Evolutionary conservation across 2,888 invertebrate species (phyloP), one percentile per base, ranked within the genome.

Genomic region (Conistra vaccinii): DNA sequence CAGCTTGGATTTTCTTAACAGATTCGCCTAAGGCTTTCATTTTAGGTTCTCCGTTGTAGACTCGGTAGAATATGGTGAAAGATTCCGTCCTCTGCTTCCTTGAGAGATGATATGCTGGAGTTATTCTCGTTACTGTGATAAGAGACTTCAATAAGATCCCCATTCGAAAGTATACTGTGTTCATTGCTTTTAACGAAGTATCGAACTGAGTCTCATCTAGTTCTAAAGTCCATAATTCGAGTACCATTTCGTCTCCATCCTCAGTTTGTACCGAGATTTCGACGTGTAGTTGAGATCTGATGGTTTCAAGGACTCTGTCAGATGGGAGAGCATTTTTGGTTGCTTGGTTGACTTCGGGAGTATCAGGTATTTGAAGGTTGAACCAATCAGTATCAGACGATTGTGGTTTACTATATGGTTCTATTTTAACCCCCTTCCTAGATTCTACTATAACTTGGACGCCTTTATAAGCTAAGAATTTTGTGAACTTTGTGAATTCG

Each of bases 371-470:
- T 76, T 98, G 98, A 80, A 99, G 94, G 92, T 99, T 99, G 91
- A 99, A 99, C 99, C 99, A 99, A 94, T 98, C 99, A 39, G 98
- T 97, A 78, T 98, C 98, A 53, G 98, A 97, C 9, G 98, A 97
- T 86, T 97, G 97, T 10, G 98, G 97, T 93, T 98, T 98, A 86
- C 98, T 98, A 89, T 97, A 97, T 0, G 98, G 98, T 91, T 97
- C 97, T 69, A 98, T 97, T 94, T 98, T 99, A 85, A 98, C 98
- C 29, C 99, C 99, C 82, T 98, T 97, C 80, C 99, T 97, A 9
- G 99, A 98, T 93, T 99, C 99, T n/a, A 99, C 98, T 82, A 99
- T 98, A 55, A 99, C 98, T 95, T 99, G 99, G 45, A 98, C 98
- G 70, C 98, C 97, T 96, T 99, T 99, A 78, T 98, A 97, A 1